A percentile compares a stretch with the other conserved stretches of the same genome.
phyloP scores from a whole-genome alignment of 2,113 vertebrate species.

The Willisornis vidua region DNA sequence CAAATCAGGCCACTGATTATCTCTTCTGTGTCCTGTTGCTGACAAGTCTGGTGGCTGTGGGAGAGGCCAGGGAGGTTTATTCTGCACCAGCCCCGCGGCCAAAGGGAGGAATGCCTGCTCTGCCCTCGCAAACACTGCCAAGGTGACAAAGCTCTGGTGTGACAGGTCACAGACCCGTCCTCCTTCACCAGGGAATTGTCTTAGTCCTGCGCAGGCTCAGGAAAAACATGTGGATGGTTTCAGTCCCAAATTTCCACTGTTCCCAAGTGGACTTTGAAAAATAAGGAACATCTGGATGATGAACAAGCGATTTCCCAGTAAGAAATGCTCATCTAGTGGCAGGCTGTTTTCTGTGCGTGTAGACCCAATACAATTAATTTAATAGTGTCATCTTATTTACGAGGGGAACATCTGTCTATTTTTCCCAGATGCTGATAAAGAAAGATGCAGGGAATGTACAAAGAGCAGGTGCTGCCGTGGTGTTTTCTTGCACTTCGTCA shows the following conservation, averaged over 20 bases:
- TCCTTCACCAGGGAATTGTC: background rate
- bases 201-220: background rate
- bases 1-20: background rate
- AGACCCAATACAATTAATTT: background rate
- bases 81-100: accelerated
- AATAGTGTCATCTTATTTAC: background rate
- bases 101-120: background rate
- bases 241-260: background rate
- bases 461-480: background rate
- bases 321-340: background rate
- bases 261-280: background rate
- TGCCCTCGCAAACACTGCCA: background rate
- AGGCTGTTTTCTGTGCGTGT: background rate
- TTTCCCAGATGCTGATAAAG: background rate
- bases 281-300: background rate
- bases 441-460: accelerated
- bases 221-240: background rate
- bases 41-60: background rate
- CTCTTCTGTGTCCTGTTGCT: background rate
- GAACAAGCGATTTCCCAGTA: background rate
- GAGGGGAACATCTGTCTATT: background rate
- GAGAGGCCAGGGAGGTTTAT: background rate
- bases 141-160: background rate
- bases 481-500: background rate
- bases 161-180: background rate